Evolutionary conservation across 2,888 invertebrate genomes (phyloP).

Genomic region (Litoditis marina): DNA sequence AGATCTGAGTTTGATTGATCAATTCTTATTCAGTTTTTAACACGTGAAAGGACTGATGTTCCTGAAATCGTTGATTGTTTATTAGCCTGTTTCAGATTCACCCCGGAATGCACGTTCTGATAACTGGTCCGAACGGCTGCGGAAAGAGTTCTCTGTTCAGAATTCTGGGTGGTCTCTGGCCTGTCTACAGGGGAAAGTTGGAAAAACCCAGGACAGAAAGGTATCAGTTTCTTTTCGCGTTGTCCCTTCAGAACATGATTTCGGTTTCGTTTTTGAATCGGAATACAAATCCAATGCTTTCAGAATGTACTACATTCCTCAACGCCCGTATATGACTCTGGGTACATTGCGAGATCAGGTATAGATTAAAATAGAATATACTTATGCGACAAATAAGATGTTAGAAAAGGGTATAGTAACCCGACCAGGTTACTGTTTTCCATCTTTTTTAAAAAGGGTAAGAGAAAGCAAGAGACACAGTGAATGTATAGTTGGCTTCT

Average conservation of each 20-base stretch:
- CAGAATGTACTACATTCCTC: conserved; percentile 62
- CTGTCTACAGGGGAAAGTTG: conserved; percentile 71
- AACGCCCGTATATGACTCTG: conserved; percentile 94
- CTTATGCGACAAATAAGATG: background rate
- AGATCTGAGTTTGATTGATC: no score
- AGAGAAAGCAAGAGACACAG: no score
- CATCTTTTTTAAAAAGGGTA: conserved; percentile 49
- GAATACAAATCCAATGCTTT: conserved; percentile 36
- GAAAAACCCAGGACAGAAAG: conserved; percentile 56
- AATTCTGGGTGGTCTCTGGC: conserved; percentile 93
- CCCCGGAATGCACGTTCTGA: conserved; percentile 92
- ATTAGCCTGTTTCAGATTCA: conserved; percentile 70
- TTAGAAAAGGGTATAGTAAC: no score
- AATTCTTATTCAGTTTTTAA: no score
- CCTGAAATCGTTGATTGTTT: background rate
- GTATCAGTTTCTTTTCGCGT: no score
- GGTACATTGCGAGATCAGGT: conserved; percentile 89
- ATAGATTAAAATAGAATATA: conserved; percentile 19
- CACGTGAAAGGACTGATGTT: no score
- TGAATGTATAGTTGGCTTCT: no score
- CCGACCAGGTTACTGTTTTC: no score
- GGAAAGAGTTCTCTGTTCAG: conserved; percentile 96
- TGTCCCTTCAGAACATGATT: background rate
- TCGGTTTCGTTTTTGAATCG: background rate
- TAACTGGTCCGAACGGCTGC: conserved; percentile 96